phyloP scores from a whole-genome alignment of 2,888 invertebrate species.

The Agrotis ipsilon region DNA sequence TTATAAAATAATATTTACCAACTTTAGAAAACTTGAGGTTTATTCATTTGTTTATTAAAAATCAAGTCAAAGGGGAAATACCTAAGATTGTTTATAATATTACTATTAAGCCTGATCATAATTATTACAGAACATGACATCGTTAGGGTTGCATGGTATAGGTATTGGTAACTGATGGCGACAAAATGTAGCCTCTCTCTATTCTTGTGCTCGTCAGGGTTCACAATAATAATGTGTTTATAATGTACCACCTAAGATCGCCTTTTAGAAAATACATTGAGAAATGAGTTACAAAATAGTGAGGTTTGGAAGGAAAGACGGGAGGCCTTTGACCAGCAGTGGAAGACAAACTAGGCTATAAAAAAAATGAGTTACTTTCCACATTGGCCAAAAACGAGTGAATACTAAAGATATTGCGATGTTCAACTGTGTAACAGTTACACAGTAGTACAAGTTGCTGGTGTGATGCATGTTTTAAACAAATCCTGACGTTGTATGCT shows the following conservation, averaged over 20 bases:
- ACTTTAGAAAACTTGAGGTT: not conserved
- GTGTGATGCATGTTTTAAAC: constrained; percentile 36
- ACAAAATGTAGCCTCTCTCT: not conserved
- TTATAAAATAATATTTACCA: constrained; percentile 3
- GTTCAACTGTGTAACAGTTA: too few species aligned
- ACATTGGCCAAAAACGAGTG: too few species aligned
- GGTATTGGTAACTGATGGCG: too few species aligned
- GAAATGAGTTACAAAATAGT: too few species aligned
- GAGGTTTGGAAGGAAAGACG: too few species aligned
- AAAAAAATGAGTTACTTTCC: too few species aligned
- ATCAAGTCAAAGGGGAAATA: not conserved
- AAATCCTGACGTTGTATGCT: constrained; percentile 24
- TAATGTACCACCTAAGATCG: not conserved
- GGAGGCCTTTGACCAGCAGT: too few species aligned
- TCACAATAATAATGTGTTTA: not conserved
- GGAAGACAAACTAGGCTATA: too few species aligned
- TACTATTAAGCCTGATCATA: not conserved
- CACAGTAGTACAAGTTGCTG: constrained; percentile 1
- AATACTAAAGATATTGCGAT: too few species aligned
- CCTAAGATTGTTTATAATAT: not conserved
- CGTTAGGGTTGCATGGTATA: too few species aligned
- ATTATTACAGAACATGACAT: constrained; percentile 7
- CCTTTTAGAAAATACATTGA: too few species aligned
- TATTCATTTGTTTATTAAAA: too few species aligned
- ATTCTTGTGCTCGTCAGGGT: not conserved